A percentile compares a stretch with the other conserved stretches of the same genome.
phyloP scores from a whole-genome alignment of 1,140 invertebrate genomes.

The Drosophila melanogaster region DNA sequence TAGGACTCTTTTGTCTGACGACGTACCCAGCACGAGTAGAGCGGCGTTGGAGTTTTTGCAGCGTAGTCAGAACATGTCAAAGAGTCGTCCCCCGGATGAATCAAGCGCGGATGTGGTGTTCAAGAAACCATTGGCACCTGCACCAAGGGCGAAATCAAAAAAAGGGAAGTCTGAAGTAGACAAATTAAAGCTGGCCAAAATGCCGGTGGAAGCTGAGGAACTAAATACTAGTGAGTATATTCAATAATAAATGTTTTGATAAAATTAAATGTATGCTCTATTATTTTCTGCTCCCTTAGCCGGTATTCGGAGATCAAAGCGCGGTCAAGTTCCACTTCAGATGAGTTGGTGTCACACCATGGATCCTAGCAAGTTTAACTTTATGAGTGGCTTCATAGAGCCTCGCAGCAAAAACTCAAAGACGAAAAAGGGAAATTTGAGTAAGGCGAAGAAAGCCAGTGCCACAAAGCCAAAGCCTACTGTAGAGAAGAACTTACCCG shows the following conservation, averaged over 20 bases:
- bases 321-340: constrained; percentile 62
- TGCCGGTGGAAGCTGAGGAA: background rate
- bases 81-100: no score
- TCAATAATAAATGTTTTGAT: background rate
- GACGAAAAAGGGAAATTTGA: background rate
- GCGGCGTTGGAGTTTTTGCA: constrained; percentile 35
- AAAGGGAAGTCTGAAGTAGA: constrained; percentile 6
- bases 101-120: constrained; percentile 21
- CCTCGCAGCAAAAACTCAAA: background rate
- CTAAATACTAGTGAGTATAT: constrained; percentile 35
- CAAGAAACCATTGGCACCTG: constrained; percentile 51
- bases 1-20: background rate
- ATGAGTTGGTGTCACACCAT: constrained; percentile 51
- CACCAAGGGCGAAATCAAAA: constrained; percentile 35
- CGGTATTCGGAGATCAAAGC: constrained; percentile 58
- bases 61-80: background rate
- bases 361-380: constrained; percentile 34
- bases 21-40: constrained; percentile 58
- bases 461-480: background rate
- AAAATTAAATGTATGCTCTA: background rate
- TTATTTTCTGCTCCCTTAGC: background rate
- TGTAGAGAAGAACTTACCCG: background rate
- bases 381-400: background rate
- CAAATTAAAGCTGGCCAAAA: constrained; percentile 8
- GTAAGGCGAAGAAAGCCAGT: constrained; percentile 1